Evolutionary conservation across 2,888 invertebrate species (phyloP).

Genomic region (Escarpia spicata): DNA sequence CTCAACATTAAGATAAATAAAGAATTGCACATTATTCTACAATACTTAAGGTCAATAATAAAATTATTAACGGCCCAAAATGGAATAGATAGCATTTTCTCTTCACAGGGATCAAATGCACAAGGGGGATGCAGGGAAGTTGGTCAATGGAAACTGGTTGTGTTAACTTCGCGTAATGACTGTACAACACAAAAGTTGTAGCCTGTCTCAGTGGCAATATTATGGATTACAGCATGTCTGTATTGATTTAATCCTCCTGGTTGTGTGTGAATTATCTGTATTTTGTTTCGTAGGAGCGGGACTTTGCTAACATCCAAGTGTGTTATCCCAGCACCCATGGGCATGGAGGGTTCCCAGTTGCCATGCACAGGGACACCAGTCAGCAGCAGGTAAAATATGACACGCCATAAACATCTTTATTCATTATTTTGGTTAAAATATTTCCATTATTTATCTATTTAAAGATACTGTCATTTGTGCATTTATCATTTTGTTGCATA

Average conservation of each 20-base stretch:
- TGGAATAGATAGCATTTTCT: too few species aligned
- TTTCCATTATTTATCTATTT: background rate
- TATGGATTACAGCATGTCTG: background rate
- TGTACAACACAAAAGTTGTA: background rate
- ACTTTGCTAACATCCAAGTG: background rate
- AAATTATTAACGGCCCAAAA: too few species aligned
- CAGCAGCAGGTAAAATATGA: background rate
- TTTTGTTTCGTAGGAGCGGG: conserved; percentile 1
- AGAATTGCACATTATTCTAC: too few species aligned
- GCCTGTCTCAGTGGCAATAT: background rate
- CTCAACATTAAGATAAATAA: too few species aligned
- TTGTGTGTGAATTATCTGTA: background rate
- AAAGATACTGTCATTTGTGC: background rate
- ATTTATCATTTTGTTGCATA: background rate
- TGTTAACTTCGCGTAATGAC: too few species aligned
- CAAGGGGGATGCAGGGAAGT: too few species aligned
- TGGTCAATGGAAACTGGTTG: too few species aligned
- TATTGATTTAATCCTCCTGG: background rate
- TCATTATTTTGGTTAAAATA: background rate
- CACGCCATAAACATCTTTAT: background rate
- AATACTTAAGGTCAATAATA: too few species aligned
- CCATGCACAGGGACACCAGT: background rate
- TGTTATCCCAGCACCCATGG: background rate
- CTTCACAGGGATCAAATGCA: too few species aligned
- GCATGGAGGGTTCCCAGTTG: background rate